Base-by-base conservation (phyloP, 37 sponge, comb jelly and placozoan species). In the Beroe forskalii region DNA sequence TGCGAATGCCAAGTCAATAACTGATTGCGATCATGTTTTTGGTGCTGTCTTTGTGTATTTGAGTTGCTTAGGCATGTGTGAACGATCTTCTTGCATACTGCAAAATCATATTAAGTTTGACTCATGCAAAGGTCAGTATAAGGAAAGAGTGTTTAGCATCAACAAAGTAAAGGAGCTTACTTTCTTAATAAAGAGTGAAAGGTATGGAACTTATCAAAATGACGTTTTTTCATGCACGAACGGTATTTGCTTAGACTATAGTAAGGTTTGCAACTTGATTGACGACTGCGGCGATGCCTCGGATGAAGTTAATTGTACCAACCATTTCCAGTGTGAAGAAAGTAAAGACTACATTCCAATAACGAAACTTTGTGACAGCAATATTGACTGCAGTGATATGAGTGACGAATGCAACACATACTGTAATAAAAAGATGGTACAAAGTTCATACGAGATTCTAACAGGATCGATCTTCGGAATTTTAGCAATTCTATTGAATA, bases 291-390 rank as follows among this genome's bases (percentile, higher is more conserved):
- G 66, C 4, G 66, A 64, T 64, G 25, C 4, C 4, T n/a, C 66
- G 14, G 66, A 64, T 27, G 66, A 64, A 23, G 25, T 64, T 8
- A 27, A 27, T 23, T 64, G 66, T 23, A 30, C 66, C 4, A 64
- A 64, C 66, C 66, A 64, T 64, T 64, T 64, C 17, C 66, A 64
- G 66, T 64, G 66, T 64, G 25, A 64, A 27, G 31, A 64, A 64
- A 64, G 66, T 22, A 27, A 27, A 22, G 66, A 64, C 6, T 64
- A 22, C 31, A 23, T 64, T 22, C 25, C 66, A 6, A 23, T 30
- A 4, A 27, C 25, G 6, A 23, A 27, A 6, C 30, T 64, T 23
- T 64, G 66, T 27, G 66, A 64, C 66, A 64, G 4, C 4, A 23
- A 22, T 6, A 64, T 64, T 27, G 66, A 64, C 66, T 64, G 66